phyloP scores from a whole-genome alignment of 1,140 invertebrate genomes.

The Drosophila arawakana region DNA sequence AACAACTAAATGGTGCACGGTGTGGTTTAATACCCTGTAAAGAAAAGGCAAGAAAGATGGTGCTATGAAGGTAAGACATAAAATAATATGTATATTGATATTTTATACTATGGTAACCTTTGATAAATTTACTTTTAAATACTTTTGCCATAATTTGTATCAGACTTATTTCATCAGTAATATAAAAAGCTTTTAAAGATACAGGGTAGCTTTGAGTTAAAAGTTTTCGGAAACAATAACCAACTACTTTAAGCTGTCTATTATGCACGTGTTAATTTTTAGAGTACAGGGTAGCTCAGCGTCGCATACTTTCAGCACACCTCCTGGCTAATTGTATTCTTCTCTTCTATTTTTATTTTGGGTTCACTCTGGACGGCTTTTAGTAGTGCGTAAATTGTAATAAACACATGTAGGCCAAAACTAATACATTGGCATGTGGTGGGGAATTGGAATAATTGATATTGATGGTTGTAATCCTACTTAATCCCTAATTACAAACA shows the following conservation, averaged over 20 bases:
- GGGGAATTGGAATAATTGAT: slow-evolving; percentile 70
- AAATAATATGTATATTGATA: no score
- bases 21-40: slow-evolving; percentile 17
- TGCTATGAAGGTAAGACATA: no score
- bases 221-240: no score
- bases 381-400: slow-evolving; percentile 72
- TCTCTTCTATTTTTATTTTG: slow-evolving; percentile 14
- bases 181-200: no score
- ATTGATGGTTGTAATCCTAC: slow-evolving; percentile 81
- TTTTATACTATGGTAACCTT: no score
- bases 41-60: no score
- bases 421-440: slow-evolving; percentile 64
- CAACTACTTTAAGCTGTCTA: no score
- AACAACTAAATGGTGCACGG: slow-evolving; percentile 2
- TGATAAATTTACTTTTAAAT: no score
- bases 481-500: slow-evolving; percentile 82
- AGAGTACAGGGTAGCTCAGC: slow-evolving; percentile 7
- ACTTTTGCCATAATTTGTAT: no score
- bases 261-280: no score
- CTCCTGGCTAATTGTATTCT: slow-evolving; percentile 5
- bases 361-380: slow-evolving; percentile 26
- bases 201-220: no score
- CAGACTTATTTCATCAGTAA: no score
- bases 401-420: slow-evolving; percentile 65
- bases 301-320: not conserved